Evolutionary conservation across 2,113 vertebrate genomes (phyloP).

Genomic region (Pandion haliaetus): DNA sequence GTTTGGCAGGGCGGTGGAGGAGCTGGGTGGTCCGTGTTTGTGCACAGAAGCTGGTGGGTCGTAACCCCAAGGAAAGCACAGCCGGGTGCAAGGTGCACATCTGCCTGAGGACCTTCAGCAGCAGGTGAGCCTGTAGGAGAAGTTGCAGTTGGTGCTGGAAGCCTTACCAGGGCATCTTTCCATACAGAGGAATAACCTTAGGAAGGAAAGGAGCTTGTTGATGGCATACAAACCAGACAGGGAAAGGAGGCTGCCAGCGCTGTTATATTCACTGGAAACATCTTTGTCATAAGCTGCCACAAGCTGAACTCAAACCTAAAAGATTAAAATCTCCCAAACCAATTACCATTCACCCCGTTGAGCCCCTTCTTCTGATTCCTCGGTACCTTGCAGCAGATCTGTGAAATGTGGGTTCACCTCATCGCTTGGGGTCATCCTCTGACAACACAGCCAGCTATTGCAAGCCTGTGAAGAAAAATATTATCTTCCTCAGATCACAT

Average conservation of each 20-base stretch:
- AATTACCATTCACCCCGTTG: not conserved
- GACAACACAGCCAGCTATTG: not conserved
- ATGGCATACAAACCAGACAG: not conserved
- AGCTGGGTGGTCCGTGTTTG: not conserved
- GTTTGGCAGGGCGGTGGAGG: not conserved
- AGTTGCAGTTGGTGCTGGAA: not conserved
- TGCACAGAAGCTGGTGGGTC: not conserved
- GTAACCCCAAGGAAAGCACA: not conserved
- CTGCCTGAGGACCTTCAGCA: not conserved
- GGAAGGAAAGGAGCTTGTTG: not conserved
- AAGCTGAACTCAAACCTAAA: not conserved
- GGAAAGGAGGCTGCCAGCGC: not conserved
- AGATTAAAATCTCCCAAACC: not conserved
- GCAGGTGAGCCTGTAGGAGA: not conserved
- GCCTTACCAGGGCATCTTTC: not conserved
- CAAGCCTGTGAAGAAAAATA: not conserved
- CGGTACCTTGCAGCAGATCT: not conserved
- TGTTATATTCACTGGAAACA: not conserved
- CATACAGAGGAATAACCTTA: not conserved
- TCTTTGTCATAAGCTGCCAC: not conserved
- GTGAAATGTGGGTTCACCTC: not conserved
- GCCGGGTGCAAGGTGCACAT: fast-evolving
- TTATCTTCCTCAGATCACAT: not conserved
- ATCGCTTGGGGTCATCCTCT: not conserved
- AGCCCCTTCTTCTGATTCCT: not conserved